Conservation (phyloP, 2,113 vertebrate species). For the Numida meleagris region DNA sequence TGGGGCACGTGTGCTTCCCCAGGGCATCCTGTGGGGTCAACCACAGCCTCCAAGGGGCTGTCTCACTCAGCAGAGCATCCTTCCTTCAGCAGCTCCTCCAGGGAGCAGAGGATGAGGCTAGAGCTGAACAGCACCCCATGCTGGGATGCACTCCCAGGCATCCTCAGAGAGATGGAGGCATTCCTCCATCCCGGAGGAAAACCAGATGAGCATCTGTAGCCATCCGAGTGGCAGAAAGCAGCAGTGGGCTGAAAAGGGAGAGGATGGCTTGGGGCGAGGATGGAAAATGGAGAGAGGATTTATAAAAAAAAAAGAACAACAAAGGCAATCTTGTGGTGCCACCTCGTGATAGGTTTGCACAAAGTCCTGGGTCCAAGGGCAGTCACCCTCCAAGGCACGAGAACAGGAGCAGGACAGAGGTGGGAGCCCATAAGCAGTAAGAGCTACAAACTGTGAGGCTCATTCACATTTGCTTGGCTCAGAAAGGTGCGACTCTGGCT, state of each 20-base stretch:
- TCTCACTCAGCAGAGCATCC: neutral
- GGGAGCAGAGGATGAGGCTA: neutral
- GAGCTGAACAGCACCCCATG: neutral
- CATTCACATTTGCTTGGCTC: neutral
- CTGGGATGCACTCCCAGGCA: neutral
- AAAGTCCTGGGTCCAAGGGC: neutral
- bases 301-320: neutral
- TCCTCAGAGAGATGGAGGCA: no score
- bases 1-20: neutral
- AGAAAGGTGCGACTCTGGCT: neutral
- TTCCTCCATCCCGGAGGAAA: neutral
- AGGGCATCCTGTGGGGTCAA: neutral
- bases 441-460: neutral
- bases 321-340: constrained; percentile 4
- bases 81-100: neutral
- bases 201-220: neutral
- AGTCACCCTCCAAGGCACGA: neutral
- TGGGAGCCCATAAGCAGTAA: neutral
- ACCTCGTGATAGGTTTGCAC: neutral
- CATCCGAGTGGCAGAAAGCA: neutral
- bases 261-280: neutral
- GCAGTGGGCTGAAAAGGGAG: neutral
- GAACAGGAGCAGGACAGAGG: neutral
- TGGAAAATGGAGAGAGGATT: neutral
- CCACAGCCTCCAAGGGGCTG: neutral